Percentiles rank a stretch among this genome's conserved stretches.
These are phyloP conservation scores for Bufo bufo DNA, from an alignment of 2,113 vertebrate species.

Conservation along the genomic window DNA sequence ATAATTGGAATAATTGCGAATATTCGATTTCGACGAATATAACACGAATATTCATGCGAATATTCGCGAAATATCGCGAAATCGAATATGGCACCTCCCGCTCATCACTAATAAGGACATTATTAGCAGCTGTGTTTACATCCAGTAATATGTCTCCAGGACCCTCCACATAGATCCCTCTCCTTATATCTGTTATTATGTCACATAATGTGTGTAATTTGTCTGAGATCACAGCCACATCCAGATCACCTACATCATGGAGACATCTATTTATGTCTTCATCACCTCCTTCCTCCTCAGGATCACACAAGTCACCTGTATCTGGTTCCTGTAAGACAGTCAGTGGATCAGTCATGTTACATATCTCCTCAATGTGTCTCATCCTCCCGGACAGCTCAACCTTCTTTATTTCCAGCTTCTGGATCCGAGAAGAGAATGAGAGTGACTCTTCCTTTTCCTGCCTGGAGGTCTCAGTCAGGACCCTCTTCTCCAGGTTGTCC, in stretches of 20 bases:
- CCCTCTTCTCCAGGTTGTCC: background rate
- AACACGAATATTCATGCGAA: no score
- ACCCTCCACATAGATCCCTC: background rate
- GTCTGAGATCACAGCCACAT: background rate
- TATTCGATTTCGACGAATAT: no score
- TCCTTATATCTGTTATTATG: background rate
- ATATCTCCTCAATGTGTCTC: conserved; percentile 17
- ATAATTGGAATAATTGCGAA: no score
- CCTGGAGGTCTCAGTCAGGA: background rate
- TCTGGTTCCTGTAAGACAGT: conserved; percentile 10
- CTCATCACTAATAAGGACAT: background rate
- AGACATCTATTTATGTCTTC: background rate
- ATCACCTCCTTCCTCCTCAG: background rate
- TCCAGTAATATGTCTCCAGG: conserved; percentile 12
- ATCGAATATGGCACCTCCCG: no score
- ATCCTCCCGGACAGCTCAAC: background rate
- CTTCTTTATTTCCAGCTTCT: conserved; percentile 2
- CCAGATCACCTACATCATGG: background rate
- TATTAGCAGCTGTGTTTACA: background rate
- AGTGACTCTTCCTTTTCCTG: background rate
- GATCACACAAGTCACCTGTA: background rate
- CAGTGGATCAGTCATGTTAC: conserved; percentile 20
- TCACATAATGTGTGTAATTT: conserved; percentile 20
- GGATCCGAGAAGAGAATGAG: background rate
- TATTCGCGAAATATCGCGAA: no score